These are phyloP conservation scores for Bombus terrestris DNA, from an alignment of 1,140 invertebrate genomes.

Conservation along the genomic window DNA sequence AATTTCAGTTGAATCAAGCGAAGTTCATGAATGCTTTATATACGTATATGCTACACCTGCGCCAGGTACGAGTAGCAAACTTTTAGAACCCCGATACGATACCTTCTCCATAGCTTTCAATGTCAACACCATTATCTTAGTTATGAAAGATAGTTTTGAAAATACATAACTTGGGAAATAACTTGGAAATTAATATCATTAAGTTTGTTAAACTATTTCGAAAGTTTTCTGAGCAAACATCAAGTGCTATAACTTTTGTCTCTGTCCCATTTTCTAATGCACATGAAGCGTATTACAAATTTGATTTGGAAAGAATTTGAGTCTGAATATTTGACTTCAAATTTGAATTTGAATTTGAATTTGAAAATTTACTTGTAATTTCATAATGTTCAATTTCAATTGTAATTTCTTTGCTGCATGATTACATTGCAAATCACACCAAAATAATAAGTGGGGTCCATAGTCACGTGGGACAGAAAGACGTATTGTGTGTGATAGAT, in stretches of 20 bases:
- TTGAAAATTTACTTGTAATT: too few species aligned
- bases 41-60: conserved; percentile 9
- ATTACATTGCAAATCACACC: too few species aligned
- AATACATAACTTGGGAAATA: neutral
- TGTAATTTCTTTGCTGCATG: too few species aligned
- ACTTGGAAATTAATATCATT: neutral
- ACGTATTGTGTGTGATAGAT: too few species aligned
- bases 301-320: too few species aligned
- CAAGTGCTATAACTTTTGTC: neutral
- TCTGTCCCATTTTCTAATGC: neutral
- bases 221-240: conserved; percentile 6
- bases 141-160: neutral
- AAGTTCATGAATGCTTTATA: conserved; percentile 29
- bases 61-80: neutral
- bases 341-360: too few species aligned
- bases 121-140: neutral
- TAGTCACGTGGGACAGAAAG: too few species aligned
- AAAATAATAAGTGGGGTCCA: too few species aligned
- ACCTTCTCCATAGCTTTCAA: too few species aligned
- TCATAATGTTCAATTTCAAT: too few species aligned
- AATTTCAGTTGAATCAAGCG: neutral
- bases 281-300: neutral
- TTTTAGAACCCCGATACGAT: neutral
- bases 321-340: too few species aligned
- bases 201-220: too few species aligned